These are phyloP conservation scores for Chironomus riparius DNA, from an alignment of 2,888 invertebrate species.

Conservation along the genomic window DNA sequence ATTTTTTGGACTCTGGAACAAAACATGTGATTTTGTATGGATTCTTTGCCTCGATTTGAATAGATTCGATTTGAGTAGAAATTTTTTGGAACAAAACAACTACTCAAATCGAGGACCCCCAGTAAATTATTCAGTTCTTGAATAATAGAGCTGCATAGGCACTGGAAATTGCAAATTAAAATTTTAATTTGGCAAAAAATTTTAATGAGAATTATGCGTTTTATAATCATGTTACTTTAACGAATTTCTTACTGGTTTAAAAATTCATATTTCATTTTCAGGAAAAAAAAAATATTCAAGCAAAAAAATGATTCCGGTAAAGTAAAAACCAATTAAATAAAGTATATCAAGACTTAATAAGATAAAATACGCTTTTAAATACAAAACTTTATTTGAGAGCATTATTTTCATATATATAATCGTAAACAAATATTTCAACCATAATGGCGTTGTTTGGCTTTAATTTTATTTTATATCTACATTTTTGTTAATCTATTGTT, in stretches of 20 bases:
- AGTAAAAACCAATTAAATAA: background rate
- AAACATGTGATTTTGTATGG: too few relatives aligned
- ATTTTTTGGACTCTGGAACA: too few relatives aligned
- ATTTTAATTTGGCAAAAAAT: too few relatives aligned
- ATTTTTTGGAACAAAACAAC: too few relatives aligned
- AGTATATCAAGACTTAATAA: background rate
- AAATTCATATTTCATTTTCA: background rate
- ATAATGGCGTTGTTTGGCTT: background rate
- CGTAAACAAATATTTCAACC: background rate
- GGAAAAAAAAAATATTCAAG: background rate
- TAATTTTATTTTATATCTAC: background rate
- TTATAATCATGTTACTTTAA: too few relatives aligned
- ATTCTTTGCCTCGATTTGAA: too few relatives aligned
- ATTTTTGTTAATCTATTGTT: background rate
- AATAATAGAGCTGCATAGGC: too few relatives aligned
- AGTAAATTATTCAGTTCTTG: too few relatives aligned
- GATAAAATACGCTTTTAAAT: background rate
- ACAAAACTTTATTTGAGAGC: background rate
- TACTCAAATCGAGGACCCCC: too few relatives aligned
- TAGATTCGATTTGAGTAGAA: too few relatives aligned
- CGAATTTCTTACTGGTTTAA: background rate
- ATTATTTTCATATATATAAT: background rate
- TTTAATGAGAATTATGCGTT: too few relatives aligned
- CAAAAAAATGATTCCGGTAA: conserved; percentile 20
- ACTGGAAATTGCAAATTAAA: too few relatives aligned